Evolutionary conservation across 2,797 vertebrate genomes (phyloP), one percentile per base, ranked within the genome.

Genomic region (Labeo calbasu): DNA sequence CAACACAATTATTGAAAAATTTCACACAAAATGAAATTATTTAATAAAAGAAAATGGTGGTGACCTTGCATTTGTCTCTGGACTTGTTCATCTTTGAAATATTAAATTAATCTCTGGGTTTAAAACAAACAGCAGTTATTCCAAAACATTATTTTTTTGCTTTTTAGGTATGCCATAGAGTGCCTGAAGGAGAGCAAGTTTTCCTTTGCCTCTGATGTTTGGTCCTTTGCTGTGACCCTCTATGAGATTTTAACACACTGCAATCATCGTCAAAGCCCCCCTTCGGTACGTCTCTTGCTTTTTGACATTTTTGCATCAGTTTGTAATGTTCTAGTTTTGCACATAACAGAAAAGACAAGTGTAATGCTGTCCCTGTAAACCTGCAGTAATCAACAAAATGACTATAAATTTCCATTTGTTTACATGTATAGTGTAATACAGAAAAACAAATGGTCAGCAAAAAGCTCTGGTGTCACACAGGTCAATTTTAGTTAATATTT

Each of bases 161-260:
- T 57, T 86, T 73, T 61, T 77, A 99, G 98, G 97, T 98, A 98
- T 77, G 97, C 98, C 5, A 92, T 97, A 0, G 98, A 99, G 86
- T 99, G 97, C 88, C 94, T 99, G 79, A 97, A 95, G 89, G 96
- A 98, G 57, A 95, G 91, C 77, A 99, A 98, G 86, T 99, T 99
- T 88, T 99, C 96, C 86, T 98, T 96, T 63, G 91, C 95, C 0
- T 98, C 98, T 0, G 98, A 99, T 12, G 92, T 98, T 32, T 99
- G 98, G 97, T 97, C 97, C 1, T 99, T 99, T 12, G 98, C 96
- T 0, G 96, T 99, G 11, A 97, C 96, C 0, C 89, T 99, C 25
- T 98, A 99, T 65, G 98, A 99, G 92, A 96, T 99, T 81, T 90
- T 99, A 83, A 98, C 97, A 0, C 92, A 89, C 87, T 98, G 98